These are phyloP conservation scores for Myotis lucifugus DNA, from an alignment of 2,113 vertebrate species.

Conservation along the genomic window DNA sequence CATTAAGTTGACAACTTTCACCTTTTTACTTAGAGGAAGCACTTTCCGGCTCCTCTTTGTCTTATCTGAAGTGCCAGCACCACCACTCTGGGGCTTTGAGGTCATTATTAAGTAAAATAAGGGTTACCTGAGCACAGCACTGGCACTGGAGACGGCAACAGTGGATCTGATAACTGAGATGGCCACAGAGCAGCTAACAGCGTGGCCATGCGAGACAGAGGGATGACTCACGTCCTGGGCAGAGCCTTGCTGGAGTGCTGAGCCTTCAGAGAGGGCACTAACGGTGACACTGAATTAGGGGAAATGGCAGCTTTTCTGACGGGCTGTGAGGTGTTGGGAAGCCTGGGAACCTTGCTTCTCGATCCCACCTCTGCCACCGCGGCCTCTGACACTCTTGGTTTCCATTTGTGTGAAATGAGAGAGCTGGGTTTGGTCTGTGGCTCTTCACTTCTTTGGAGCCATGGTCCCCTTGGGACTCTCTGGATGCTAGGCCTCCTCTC, in stretches of 20 bases:
- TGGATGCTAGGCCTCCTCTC: not conserved
- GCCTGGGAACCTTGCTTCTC: not conserved
- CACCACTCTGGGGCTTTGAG: not conserved
- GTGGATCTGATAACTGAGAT: not conserved
- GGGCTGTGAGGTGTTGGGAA: not conserved
- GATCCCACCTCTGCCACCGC: not conserved
- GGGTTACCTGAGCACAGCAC: not conserved
- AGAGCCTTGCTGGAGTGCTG: not conserved
- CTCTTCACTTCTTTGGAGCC: not conserved
- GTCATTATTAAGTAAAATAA: not conserved
- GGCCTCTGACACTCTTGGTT: not conserved
- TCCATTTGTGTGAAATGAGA: not conserved
- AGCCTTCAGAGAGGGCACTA: not conserved
- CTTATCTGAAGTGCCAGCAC: not conserved
- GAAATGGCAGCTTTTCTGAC: not conserved
- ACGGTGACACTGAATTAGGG: not conserved
- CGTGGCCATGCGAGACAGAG: rapidly evolving
- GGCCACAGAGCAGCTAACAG: no score
- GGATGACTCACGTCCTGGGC: not conserved
- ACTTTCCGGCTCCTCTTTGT: not conserved
- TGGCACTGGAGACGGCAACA: no score
- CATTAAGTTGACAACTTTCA: not conserved
- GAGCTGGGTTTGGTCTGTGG: not conserved
- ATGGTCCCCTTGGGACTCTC: not conserved
- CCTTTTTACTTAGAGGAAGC: not conserved